These are phyloP conservation scores for Scartelaos histophorus DNA, from an alignment of 2,113 vertebrate species.

Conservation along the genomic window DNA sequence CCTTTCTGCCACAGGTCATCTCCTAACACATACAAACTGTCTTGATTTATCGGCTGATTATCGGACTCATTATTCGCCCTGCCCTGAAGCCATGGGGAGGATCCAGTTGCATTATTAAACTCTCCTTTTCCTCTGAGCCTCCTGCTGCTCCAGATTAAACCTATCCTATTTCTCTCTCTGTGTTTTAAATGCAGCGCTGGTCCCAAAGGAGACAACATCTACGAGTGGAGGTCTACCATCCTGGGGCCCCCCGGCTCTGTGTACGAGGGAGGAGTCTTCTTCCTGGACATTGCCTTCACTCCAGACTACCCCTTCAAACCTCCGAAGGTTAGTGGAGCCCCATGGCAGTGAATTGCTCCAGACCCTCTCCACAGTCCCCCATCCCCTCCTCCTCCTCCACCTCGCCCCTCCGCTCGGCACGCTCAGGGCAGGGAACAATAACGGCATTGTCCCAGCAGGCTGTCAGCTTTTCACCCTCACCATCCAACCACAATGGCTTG, in stretches of 20 bases:
- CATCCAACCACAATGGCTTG: constrained; percentile 24
- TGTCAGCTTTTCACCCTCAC: constrained; percentile 24
- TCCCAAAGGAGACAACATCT: constrained; percentile 98
- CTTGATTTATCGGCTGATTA: constrained; percentile 46
- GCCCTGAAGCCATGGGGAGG: constrained; percentile 11
- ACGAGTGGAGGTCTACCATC: constrained; percentile 98
- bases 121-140: not conserved
- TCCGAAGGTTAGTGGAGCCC: constrained; percentile 87
- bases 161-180: constrained; percentile 3
- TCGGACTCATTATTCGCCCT: constrained; percentile 25
- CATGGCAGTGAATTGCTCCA: constrained; percentile 17
- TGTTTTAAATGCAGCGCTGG: constrained; percentile 80
- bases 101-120: constrained; percentile 26
- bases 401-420: not conserved
- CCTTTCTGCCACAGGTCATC: constrained; percentile 4
- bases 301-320: constrained; percentile 99
- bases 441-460: constrained; percentile 29
- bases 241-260: constrained; percentile 96
- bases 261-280: constrained; percentile 97
- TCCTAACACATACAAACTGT: constrained; percentile 18
- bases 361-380: not conserved
- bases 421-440: constrained; percentile 26
- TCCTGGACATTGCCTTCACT: constrained; percentile 98
- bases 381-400: not conserved
- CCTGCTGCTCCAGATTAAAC: constrained; percentile 15